Conservation (phyloP, 1,140 invertebrate species). For the Oncopeltus fasciatus region DNA sequence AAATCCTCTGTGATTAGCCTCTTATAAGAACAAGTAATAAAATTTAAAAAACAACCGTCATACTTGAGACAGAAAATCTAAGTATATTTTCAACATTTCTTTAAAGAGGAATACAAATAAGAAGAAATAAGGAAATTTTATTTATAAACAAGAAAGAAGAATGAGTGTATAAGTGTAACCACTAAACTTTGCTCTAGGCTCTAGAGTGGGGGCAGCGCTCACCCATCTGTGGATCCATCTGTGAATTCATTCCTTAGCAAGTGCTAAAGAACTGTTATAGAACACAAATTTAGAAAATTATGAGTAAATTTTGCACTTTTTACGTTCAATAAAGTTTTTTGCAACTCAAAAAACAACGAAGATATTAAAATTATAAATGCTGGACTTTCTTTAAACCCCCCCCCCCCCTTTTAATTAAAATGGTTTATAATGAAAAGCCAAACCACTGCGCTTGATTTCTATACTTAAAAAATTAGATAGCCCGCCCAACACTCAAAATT, state of each 20-base stretch:
- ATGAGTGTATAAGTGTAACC: background rate
- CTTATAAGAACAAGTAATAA: too few relatives aligned
- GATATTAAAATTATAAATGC: background rate
- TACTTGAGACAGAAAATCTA: too few relatives aligned
- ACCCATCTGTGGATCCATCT: background rate
- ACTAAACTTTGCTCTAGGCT: background rate
- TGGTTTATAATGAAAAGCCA: background rate
- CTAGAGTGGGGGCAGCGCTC: background rate
- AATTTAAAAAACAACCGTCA: too few relatives aligned
- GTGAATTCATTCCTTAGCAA: background rate
- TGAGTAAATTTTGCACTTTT: background rate
- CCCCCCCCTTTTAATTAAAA: too few relatives aligned
- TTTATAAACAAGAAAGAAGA: too few relatives aligned
- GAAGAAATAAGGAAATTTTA: too few relatives aligned
- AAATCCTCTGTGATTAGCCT: too few relatives aligned
- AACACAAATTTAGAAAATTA: background rate
- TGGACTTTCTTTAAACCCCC: background rate
- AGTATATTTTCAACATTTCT: too few relatives aligned
- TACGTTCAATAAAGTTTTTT: background rate
- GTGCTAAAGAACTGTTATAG: background rate
- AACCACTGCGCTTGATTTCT: background rate
- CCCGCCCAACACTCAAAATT: background rate
- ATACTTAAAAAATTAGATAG: background rate
- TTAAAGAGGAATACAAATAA: too few relatives aligned
- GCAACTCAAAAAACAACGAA: background rate